Base-by-base conservation (phyloP, 1,140 invertebrate species). In the Megalopta genalis region DNA sequence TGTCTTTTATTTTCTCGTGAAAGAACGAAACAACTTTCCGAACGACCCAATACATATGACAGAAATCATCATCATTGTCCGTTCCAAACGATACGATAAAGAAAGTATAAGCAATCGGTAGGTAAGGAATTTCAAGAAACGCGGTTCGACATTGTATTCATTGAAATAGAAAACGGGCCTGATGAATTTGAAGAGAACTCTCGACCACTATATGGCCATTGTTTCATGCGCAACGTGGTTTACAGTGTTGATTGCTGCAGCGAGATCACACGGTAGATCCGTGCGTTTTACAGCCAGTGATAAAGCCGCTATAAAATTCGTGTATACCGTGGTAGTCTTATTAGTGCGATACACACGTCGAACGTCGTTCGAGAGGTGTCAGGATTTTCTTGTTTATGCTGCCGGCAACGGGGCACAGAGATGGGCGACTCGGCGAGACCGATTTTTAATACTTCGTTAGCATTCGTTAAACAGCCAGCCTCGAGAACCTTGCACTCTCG, bases 301-400 rank as follows among this genome's bases (percentile, higher is more conserved):
- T 76, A 63, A 63, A 80, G 7, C 2, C 3, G 54, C 72, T 76
- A 59, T 76, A 75, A 80, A 80, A 9, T 46, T 63, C 64, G 49
- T 80, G 75, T 76, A 60, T 59, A 54, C 62, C 68, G 39, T 76
- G 76, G 42, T 80, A 69, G 54, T 68, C 23, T 14, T 46, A 76
- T 67, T 37, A 60, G 18, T 39, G 23, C 23, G 39, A 78, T 57
- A 25, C 60, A 78, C 57, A 18, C 60, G 37, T 25, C n/a, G 46
- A 64, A 71, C 32, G 4, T 57, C 32, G 4, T 57, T 32, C 39
- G 25, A 49, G 25, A 49, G 21, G 54, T 23, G 27, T 8, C n/a
- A 18, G 25, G 25, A 57, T 42, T 57, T 64, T 54, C 64, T 78
- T 49, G 37, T 72, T 52, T 18, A 6, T 10, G 25, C 39, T 14